phyloP scores from a whole-genome alignment of 1,140 invertebrate genomes.

The Centruroides sculpturatus region DNA sequence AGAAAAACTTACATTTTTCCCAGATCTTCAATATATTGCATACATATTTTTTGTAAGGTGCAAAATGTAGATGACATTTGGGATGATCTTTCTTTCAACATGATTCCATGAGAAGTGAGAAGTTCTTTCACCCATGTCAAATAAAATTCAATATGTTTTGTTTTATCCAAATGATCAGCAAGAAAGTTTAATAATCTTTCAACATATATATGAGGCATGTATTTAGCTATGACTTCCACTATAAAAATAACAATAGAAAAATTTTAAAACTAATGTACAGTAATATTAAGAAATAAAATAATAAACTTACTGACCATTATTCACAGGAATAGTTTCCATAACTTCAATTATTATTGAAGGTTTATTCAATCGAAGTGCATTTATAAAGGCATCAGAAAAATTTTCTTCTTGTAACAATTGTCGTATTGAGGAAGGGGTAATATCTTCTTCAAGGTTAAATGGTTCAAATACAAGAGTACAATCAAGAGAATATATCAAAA shows the following conservation, averaged over 20 bases:
- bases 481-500: constrained; percentile 79
- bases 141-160: constrained; percentile 76
- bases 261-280: background rate
- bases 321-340: constrained; percentile 61
- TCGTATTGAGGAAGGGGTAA: constrained; percentile 50
- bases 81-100: constrained; percentile 33
- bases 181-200: constrained; percentile 54
- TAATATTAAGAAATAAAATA: constrained; percentile 3
- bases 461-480: constrained; percentile 64
- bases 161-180: constrained; percentile 51
- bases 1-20: constrained; percentile 60
- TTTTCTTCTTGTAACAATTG: constrained; percentile 45
- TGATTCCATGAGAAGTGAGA: constrained; percentile 43
- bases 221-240: constrained; percentile 58
- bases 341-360: constrained; percentile 56
- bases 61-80: constrained; percentile 36
- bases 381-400: constrained; percentile 58
- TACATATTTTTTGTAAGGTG: constrained; percentile 61
- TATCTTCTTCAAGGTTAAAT: constrained; percentile 59
- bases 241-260: constrained; percentile 26
- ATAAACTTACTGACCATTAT: constrained; percentile 6
- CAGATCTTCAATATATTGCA: constrained; percentile 60
- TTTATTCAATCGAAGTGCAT: constrained; percentile 77
- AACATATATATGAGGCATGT: constrained; percentile 55
- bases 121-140: constrained; percentile 57